Base-by-base conservation (phyloP, 2,888 invertebrate genomes). In the Proisotoma minuta region DNA sequence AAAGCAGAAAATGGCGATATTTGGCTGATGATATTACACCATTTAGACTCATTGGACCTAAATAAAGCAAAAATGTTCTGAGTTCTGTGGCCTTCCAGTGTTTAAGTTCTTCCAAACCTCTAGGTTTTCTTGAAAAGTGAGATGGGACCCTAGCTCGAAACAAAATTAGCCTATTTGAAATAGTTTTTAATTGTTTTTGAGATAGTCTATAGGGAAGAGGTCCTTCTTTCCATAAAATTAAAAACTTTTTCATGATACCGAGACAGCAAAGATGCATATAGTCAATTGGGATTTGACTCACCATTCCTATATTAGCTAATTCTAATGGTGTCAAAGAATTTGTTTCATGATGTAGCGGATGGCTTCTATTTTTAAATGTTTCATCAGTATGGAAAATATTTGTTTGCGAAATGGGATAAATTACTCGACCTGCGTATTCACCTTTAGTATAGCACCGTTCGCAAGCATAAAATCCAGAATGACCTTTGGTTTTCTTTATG, bases 221-320 rank as follows among this genome's bases (percentile, higher is more conserved):
- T n/a, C 23, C 50, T 8, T 18, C 8, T 23, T 8, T 50, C 50
- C 65, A 66, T 18, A 57, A 29, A 20, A 56, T 28, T 2, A 65
- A 15, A 5, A 68, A 24, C 54, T 68, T 68, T 29, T 57, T 50
- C 49, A 48, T 52, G 18, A 65, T 59, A 10, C 68, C 68, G 26
- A 68, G 27, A 34, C 68, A 68, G 1, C 64, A 48, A 3, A 68
- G 34, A 52, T 68, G 68, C 60, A 65, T 65, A 48, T 68, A 68
- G 43, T 68, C 68, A 8, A 65, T 29, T 1, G 65, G 62, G 15
- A 65, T 50, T 20, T 60, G 28, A 10, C 27, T 24, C 12, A 68
- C 51, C 28, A 66, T 27, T 15, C 63, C 61, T n/a, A 68, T 18
- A 2, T 39, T n/a, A 10, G 64, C 12, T 18, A 23, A 43, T 1